Percentiles rank a stretch among this genome's conserved stretches.
Evolutionary conservation across 1,140 invertebrate genomes (phyloP).

Genomic region (Pseudomyrmex cubaensis): DNA sequence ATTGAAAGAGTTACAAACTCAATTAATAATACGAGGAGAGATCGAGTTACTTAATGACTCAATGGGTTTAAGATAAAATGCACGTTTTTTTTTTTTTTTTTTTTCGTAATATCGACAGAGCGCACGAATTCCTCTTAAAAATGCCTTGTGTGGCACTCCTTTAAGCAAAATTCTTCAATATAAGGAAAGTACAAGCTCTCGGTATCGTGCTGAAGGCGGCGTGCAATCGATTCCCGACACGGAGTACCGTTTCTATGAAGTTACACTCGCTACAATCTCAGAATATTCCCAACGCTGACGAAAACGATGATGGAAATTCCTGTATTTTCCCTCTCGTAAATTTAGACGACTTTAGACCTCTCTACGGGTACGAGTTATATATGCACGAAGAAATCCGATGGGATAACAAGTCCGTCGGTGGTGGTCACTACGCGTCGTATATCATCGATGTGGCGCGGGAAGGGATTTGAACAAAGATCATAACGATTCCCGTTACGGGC

Average conservation of each 20-base stretch:
- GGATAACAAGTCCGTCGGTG: conserved; percentile 54
- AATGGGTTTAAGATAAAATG: conserved; percentile 9
- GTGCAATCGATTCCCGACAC: conserved; percentile 18
- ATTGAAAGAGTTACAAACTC: conserved; percentile 25
- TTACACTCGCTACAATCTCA: conserved; percentile 26
- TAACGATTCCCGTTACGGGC: conserved; percentile 61
- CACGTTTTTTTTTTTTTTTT: neutral
- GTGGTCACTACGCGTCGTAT: conserved; percentile 9
- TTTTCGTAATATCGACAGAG: neutral
- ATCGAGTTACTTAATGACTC: conserved; percentile 28
- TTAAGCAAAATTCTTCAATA: neutral
- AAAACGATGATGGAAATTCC: conserved; percentile 33
- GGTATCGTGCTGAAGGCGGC: neutral
- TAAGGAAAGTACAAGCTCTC: neutral
- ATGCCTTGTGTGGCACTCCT: neutral
- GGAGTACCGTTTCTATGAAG: conserved; percentile 29
- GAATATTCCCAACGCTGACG: conserved; percentile 18
- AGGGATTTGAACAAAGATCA: conserved; percentile 60
- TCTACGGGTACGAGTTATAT: conserved; percentile 25
- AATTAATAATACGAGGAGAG: conserved; percentile 36
- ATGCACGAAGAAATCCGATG: conserved; percentile 39
- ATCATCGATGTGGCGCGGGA: conserved; percentile 41
- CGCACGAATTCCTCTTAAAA: neutral
- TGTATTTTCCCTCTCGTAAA: conserved; percentile 30
- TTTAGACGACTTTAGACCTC: conserved; percentile 25